Evolutionary conservation across 2,113 vertebrate species (phyloP).

Genomic region (Lampris incognitus): DNA sequence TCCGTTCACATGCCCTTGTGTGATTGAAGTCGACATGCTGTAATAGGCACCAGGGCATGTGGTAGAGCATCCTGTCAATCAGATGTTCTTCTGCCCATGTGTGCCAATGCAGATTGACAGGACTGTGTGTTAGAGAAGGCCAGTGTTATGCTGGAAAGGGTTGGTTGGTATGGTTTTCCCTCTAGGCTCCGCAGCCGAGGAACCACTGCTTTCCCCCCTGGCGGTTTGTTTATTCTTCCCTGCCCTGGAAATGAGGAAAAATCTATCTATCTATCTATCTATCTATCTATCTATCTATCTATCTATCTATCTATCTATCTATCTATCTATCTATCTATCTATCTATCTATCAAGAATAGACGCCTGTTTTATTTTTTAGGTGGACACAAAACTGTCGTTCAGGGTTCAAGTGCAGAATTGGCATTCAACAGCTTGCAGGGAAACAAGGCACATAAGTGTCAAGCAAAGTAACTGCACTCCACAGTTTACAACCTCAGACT

Average conservation of each 20-base stretch:
- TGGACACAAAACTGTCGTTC: too few species aligned
- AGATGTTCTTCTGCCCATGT: slow-evolving; percentile 80
- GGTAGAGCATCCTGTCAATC: slow-evolving; percentile 79
- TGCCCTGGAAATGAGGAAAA: slow-evolving; percentile 15
- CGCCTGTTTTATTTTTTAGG: too few species aligned
- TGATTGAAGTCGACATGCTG: slow-evolving; percentile 80
- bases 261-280: background rate
- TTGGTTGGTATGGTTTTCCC: slow-evolving; percentile 56
- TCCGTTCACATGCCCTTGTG: slow-evolving; percentile 64
- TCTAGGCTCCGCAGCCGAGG: slow-evolving; percentile 50
- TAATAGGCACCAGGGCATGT: slow-evolving; percentile 62
- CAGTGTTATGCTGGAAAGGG: slow-evolving; percentile 30
- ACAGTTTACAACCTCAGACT: slow-evolving; percentile 9
- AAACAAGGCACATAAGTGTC: background rate
- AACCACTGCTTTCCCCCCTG: slow-evolving; percentile 28
- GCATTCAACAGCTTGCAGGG: too few species aligned
- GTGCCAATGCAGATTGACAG: slow-evolving; percentile 75
- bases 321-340: too few species aligned
- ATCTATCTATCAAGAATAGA: slow-evolving; percentile 16
- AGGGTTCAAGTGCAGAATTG: too few species aligned
- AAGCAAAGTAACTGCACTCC: background rate
- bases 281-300: background rate
- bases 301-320: background rate
- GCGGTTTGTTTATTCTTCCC: slow-evolving; percentile 38
- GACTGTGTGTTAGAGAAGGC: slow-evolving; percentile 58